A percentile compares a stretch with the other conserved stretches of the same genome.
phyloP scores from a whole-genome alignment of 2,797 vertebrate genomes.

The Poeciliopsis paucimaculata region DNA sequence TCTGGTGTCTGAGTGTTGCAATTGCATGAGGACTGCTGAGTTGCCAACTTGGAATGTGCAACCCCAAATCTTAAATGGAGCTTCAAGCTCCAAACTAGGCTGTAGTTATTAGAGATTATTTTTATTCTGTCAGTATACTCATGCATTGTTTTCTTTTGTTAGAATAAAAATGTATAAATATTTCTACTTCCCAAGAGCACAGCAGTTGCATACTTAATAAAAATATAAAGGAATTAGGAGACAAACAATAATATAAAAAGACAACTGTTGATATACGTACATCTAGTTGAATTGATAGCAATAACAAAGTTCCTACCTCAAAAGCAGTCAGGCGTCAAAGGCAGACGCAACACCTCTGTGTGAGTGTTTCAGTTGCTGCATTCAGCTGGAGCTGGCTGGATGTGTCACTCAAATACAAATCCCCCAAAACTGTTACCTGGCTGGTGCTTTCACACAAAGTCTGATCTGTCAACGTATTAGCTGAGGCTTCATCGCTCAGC shows the following conservation, averaged over 20 bases:
- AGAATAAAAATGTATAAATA: neutral
- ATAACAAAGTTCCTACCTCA: constrained; percentile 74
- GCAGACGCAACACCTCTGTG: constrained; percentile 60
- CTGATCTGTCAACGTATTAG: constrained; percentile 17
- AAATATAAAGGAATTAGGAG: neutral
- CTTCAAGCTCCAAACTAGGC: neutral
- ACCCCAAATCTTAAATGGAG: constrained; percentile 6
- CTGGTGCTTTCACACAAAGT: constrained; percentile 26
- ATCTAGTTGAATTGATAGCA: constrained; percentile 5
- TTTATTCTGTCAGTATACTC: neutral
- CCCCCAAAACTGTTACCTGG: constrained; percentile 49
- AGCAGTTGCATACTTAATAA: neutral
- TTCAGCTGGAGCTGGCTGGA: constrained; percentile 60
- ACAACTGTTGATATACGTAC: neutral
- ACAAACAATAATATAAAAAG: neutral
- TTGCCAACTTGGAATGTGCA: constrained; percentile 8
- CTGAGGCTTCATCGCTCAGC: constrained; percentile 21
- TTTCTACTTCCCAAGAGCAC: neutral
- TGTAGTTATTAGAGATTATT: neutral
- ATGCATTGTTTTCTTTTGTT: neutral
- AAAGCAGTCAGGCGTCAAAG: constrained; percentile 64
- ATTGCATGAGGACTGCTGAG: constrained; percentile 28
- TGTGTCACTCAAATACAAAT: constrained; percentile 49
- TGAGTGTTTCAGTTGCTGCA: constrained; percentile 58
- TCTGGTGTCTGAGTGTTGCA: constrained; percentile 64